Percentiles rank a stretch among this genome's conserved stretches.
phyloP scores from a whole-genome alignment of 2,113 vertebrate genomes.

The Emydocephalus ijimae region DNA sequence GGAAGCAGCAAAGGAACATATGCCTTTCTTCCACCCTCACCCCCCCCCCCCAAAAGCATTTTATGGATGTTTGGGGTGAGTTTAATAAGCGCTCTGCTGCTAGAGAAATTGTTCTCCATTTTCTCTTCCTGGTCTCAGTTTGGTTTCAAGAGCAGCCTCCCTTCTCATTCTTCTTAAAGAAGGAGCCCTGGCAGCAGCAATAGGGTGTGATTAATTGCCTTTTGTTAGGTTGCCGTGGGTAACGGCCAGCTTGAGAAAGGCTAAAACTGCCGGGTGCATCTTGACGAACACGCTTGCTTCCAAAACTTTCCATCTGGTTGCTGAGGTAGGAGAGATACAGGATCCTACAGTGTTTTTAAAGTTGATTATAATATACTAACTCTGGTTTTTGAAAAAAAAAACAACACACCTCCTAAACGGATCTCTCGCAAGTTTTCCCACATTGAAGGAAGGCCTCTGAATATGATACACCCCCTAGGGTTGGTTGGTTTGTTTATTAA shows the following conservation, averaged over 20 bases:
- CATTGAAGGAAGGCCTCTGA: neutral
- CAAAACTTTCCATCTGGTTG: neutral
- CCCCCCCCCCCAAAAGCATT: neutral
- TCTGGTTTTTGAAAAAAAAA: neutral
- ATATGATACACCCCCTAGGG: neutral
- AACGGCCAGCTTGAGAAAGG: conserved; percentile 21
- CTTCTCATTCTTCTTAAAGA: neutral
- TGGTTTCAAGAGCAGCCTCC: neutral
- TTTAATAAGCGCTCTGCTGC: neutral
- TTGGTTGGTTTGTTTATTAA: no score
- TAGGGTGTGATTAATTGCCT: conserved; percentile 17
- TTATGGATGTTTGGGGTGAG: neutral
- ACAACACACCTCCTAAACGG: neutral
- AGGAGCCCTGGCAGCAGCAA: neutral
- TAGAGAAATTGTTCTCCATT: neutral
- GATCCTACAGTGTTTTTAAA: neutral
- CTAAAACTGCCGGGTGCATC: conserved; percentile 32
- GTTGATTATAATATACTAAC: neutral
- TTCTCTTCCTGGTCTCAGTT: neutral
- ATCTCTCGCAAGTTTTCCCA: neutral
- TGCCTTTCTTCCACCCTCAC: neutral
- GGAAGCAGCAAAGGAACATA: neutral
- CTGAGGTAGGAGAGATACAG: neutral
- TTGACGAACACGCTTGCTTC: neutral
- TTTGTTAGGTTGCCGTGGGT: conserved; percentile 51